These are phyloP conservation scores for Girardinichthys multiradiatus DNA, from an alignment of 2,113 vertebrate species.

Conservation along the genomic window DNA sequence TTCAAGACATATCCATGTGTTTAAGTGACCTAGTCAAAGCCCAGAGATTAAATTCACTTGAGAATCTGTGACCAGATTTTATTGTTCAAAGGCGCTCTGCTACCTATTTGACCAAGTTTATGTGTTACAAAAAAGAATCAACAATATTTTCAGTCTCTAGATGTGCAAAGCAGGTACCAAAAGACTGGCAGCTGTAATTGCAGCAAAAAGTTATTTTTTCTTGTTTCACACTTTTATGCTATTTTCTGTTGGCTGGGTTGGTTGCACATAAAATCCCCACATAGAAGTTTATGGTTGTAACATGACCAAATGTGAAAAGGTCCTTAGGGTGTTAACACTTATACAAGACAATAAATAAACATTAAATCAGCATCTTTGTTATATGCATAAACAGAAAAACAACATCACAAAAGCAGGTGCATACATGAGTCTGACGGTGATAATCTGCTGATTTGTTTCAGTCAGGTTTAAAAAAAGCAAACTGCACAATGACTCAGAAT, in stretches of 20 bases:
- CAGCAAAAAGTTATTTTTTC: background rate
- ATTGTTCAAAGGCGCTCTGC: background rate
- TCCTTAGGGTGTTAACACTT: no score
- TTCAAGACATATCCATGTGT: no score
- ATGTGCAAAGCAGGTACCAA: background rate
- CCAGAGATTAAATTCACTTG: background rate
- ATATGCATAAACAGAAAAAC: background rate
- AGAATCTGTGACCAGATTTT: background rate
- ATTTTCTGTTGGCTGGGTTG: background rate
- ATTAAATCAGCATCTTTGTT: background rate
- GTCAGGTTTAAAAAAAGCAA: slow-evolving; percentile 8
- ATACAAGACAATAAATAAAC: slow-evolving; percentile 11
- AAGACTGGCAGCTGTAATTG: background rate
- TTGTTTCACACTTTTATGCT: background rate
- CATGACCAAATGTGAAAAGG: no score
- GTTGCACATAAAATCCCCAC: background rate
- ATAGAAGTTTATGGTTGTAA: background rate
- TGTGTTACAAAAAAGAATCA: background rate
- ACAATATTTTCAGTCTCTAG: background rate
- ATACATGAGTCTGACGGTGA: background rate
- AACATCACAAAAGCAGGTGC: slow-evolving; percentile 13
- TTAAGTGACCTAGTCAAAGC: background rate
- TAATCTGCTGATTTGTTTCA: slow-evolving; percentile 2
- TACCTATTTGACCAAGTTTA: background rate
- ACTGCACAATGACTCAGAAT: slow-evolving; percentile 32